Base-by-base conservation (phyloP, 2,888 invertebrate species). In the Hypercompe scribonia region DNA sequence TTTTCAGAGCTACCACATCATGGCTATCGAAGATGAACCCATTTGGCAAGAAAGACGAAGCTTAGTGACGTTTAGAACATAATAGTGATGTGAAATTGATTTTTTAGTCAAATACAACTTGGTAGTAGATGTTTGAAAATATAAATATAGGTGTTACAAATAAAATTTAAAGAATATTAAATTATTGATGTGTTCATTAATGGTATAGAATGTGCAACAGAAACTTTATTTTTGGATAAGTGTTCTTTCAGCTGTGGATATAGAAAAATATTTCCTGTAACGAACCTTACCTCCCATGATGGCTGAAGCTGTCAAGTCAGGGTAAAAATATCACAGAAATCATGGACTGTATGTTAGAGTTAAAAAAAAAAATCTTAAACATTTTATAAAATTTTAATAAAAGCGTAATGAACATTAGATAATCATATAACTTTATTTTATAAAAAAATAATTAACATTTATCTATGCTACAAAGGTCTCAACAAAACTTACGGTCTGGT, bases 21-120 rank as follows among this genome's bases (percentile, higher is more conserved):
- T 98, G 98, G 98, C 92, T 98, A 70, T 96, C 97, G 24, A 98
- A 97, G 93, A 96, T 98, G 80, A 98, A 98, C 95, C 97, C 97
- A 64, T 98, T 98, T 92, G 96, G 96, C 70, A 97, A 97, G 88
- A 97, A 97, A 90, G 96, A 96, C 77, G 96, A 96, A 94, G 96
- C 96, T 79, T 96, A 95, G 88, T 74, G 79, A 80, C 84, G 78
- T 76, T 67, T 71, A 74, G 58, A 72, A 65, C 70, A 73, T 61
- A 65, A 67, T 79, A 82, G 82, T 65, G 74, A 75, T 72, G 81
- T 86, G 80, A 89, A 90, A 89, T 90, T 93, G 88, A 91, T 92
- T 88, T 92, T 91, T 87, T 92, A 91, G 90, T 81, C 84, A 88
- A 84, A 83, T 92, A 88, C 91, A 90, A 92, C 84, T 86, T 91